Percentiles rank a stretch among this genome's conserved stretches.
phyloP scores from a whole-genome alignment of 1,140 invertebrate species.

The Sinonovacula constricta region DNA sequence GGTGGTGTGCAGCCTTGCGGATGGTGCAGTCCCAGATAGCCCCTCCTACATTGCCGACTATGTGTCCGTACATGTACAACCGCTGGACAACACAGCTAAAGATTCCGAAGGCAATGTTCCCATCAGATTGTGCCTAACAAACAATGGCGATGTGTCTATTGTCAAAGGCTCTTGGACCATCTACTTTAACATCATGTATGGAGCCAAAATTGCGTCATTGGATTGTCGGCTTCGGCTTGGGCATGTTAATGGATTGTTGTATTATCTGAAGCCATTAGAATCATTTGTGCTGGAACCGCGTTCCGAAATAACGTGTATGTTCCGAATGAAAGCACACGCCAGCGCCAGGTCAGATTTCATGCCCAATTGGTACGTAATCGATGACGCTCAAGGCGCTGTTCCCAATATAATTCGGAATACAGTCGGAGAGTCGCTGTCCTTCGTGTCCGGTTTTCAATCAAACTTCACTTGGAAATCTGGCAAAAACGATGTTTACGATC shows the following conservation, averaged over 20 bases:
- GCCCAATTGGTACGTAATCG: conserved; percentile 41
- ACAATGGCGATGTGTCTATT: conserved; percentile 55
- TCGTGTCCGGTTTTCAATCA: conserved; percentile 12
- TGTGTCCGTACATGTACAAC: too few species aligned
- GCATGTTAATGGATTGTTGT: conserved; percentile 20
- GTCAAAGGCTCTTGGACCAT: conserved; percentile 60
- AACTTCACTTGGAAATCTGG: too few species aligned
- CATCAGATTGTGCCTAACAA: conserved; percentile 60
- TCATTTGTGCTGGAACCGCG: neutral
- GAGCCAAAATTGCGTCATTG: conserved; percentile 12
- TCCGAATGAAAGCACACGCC: neutral
- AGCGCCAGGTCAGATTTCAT: conserved; percentile 15
- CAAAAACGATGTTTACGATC: too few species aligned
- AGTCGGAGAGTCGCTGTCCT: conserved; percentile 13
- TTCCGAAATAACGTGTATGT: neutral
- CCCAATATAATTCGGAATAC: conserved; percentile 22
- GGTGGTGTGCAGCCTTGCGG: too few species aligned
- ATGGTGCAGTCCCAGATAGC: too few species aligned
- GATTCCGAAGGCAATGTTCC: neutral
- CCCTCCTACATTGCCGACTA: too few species aligned
- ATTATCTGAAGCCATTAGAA: conserved; percentile 25
- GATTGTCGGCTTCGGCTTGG: neutral
- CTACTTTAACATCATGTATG: conserved; percentile 60
- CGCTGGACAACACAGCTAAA: neutral
- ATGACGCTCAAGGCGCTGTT: neutral